A percentile compares a stretch with the other conserved stretches of the same genome.
Conservation (phyloP, 2,797 vertebrate species). For the Heliangelus exortis region DNA sequence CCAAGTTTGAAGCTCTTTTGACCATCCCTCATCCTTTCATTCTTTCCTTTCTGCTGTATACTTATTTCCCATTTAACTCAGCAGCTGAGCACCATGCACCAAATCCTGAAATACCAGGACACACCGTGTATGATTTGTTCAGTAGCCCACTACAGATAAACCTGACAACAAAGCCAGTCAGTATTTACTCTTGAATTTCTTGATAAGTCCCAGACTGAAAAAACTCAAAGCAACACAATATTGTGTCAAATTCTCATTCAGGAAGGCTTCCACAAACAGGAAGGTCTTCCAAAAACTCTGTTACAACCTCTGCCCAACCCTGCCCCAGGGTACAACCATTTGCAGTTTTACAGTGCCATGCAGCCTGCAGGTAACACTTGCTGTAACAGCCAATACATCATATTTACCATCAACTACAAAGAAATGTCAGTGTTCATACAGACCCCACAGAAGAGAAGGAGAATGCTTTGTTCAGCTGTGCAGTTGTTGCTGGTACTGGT, state of each 20-base stretch:
- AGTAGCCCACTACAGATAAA: background rate
- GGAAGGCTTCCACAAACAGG: background rate
- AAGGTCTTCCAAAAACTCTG: background rate
- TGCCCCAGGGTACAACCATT: background rate
- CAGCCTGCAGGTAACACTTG: background rate
- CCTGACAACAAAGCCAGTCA: background rate
- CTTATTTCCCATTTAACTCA: background rate
- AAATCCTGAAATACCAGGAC: background rate
- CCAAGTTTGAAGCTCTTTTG: background rate
- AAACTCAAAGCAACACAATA: background rate
- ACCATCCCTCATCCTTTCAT: background rate
- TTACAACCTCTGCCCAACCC: background rate
- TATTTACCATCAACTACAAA: background rate
- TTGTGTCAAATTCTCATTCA: background rate
- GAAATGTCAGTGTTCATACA: constrained; percentile 42
- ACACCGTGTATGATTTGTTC: background rate
- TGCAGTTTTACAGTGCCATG: background rate
- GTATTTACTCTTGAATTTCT: background rate
- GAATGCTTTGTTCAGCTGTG: constrained; percentile 75
- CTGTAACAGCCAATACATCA: background rate
- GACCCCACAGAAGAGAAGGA: constrained; percentile 76
- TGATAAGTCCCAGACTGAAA: background rate
- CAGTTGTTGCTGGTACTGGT: constrained; percentile 49
- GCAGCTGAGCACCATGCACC: background rate
- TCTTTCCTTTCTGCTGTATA: background rate